Conservation (phyloP, 2,113 vertebrate species). For the Butastur rufipennis region DNA sequence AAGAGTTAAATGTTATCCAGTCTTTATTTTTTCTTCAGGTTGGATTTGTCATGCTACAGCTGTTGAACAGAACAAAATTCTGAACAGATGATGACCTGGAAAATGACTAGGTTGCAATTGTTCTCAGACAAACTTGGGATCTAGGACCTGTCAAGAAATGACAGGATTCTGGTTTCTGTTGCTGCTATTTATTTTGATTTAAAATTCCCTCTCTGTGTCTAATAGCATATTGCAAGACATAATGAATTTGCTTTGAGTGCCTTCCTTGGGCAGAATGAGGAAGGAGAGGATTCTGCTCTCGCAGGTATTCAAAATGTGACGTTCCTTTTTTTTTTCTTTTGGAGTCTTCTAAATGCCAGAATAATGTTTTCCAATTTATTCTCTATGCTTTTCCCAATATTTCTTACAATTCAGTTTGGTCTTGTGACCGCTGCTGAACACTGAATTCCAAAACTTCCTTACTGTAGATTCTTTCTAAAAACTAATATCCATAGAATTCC, state of each 20-base stretch:
- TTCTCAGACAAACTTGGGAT: not conserved
- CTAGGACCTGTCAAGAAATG: not conserved
- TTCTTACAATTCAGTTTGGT: not conserved
- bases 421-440: not conserved
- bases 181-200: not conserved
- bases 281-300: not conserved
- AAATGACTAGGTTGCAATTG: not conserved
- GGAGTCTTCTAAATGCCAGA: not conserved
- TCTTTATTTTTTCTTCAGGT: not conserved
- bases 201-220: not conserved
- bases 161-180: not conserved
- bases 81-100: not conserved
- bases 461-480: not conserved
- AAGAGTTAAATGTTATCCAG: not conserved
- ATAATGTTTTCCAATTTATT: not conserved
- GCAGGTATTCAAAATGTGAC: not conserved
- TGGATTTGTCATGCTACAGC: not conserved
- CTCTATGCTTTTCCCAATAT: not conserved
- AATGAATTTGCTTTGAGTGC: not conserved
- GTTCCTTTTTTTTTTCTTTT: not conserved
- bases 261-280: not conserved
- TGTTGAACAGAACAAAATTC: not conserved
- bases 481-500: not conserved
- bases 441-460: not conserved
- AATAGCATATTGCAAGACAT: not conserved